Conservation (phyloP, 2,113 vertebrate species). For the Alaudala cheleensis region DNA sequence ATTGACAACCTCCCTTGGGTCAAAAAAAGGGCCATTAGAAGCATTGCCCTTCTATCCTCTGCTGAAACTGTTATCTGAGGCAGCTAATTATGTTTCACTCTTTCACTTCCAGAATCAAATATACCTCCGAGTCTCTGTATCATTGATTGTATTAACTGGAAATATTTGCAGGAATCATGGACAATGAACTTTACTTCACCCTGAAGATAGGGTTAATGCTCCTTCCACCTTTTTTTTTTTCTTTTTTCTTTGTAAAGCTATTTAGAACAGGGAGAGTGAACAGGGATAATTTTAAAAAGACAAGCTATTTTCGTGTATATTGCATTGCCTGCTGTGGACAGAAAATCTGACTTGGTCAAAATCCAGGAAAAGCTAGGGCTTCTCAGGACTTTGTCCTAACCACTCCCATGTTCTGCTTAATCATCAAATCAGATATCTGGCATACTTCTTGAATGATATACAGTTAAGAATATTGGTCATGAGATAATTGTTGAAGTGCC, state of each 20-base stretch:
- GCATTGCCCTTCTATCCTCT: conserved; percentile 11
- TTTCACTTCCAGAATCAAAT: conserved; percentile 2
- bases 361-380: neutral
- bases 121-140: neutral
- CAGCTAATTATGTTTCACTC: conserved; percentile 13
- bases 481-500: neutral
- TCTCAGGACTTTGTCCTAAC: neutral
- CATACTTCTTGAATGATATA: neutral
- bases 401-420: neutral
- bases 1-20: neutral
- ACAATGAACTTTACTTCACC: neutral
- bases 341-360: neutral
- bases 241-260: neutral
- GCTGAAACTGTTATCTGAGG: conserved; percentile 17
- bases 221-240: neutral
- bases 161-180: neutral
- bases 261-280: neutral
- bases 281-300: neutral
- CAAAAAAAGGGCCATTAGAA: conserved; percentile 11
- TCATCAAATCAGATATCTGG: neutral
- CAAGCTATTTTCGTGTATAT: neutral
- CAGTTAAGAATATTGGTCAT: neutral
- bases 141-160: neutral
- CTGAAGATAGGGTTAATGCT: neutral
- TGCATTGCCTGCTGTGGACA: neutral